phyloP scores from a whole-genome alignment of 2,113 vertebrate genomes.

The Aegotheles bennettii region DNA sequence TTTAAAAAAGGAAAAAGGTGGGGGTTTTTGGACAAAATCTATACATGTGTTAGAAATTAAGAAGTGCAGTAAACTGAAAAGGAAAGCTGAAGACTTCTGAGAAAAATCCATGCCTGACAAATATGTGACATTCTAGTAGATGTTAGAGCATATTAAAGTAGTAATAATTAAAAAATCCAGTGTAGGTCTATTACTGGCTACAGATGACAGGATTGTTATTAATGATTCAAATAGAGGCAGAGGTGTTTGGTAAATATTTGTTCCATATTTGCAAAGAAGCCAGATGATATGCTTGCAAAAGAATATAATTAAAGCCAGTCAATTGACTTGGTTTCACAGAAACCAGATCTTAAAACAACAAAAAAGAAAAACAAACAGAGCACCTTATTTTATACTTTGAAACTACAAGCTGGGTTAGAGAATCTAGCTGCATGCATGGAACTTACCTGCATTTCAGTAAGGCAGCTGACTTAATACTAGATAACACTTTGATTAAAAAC shows the following conservation, averaged over 20 bases:
- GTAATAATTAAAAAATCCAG: not conserved
- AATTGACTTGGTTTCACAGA: conserved; percentile 40
- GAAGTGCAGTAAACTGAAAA: not conserved
- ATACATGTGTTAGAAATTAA: not conserved
- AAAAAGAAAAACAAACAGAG: conserved; percentile 41
- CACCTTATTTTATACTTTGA: conserved; percentile 13
- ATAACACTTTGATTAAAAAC: conserved; percentile 1
- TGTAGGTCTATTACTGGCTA: conserved; percentile 36
- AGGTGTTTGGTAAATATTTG: conserved; percentile 68
- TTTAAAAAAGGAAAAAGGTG: not conserved
- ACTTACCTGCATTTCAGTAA: not conserved
- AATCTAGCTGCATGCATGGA: not conserved
- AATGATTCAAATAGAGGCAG: conserved; percentile 54
- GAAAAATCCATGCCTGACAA: not conserved
- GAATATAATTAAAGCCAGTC: conserved; percentile 60
- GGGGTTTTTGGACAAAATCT: not conserved
- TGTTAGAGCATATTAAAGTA: not conserved
- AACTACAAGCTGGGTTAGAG: not conserved
- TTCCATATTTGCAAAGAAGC: conserved; percentile 42
- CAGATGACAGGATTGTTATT: conserved; percentile 54
- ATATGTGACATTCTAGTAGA: not conserved
- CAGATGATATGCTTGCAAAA: conserved; percentile 55
- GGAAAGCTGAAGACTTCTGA: not conserved
- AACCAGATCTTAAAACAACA: conserved; percentile 50
- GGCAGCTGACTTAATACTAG: not conserved